Conservation (phyloP, 2,888 invertebrate genomes). For the Agonopterix subpropinquella region DNA sequence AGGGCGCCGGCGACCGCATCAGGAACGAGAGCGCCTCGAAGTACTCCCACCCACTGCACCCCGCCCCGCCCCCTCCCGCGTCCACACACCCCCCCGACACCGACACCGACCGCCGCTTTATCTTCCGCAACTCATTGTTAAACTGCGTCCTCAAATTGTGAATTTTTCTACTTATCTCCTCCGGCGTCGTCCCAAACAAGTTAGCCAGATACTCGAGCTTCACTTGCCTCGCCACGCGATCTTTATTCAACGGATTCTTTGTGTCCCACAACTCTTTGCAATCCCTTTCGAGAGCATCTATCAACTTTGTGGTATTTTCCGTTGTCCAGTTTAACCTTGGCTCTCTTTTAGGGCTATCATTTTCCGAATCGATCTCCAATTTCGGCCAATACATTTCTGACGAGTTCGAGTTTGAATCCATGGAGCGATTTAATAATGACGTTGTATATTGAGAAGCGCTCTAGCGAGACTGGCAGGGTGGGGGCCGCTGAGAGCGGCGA, state of each 20-base stretch:
- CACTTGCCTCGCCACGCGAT: constrained; percentile 36
- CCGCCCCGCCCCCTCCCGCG: constrained; percentile 17
- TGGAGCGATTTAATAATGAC: constrained; percentile 24
- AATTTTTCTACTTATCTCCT: constrained; percentile 58
- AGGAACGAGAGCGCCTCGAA: constrained; percentile 59
- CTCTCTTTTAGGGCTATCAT: constrained; percentile 29
- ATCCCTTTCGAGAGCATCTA: constrained; percentile 48
- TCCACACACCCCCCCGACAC: constrained; percentile 15
- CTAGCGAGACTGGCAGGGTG: constrained; percentile 64
- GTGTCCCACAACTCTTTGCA: constrained; percentile 59
- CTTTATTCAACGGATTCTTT: constrained; percentile 46
- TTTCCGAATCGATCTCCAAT: constrained; percentile 47
- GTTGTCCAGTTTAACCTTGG: constrained; percentile 42
- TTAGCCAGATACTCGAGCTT: constrained; percentile 52
- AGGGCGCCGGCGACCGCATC: constrained; percentile 29
- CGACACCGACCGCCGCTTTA: constrained; percentile 39
- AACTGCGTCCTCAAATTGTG: constrained; percentile 63
- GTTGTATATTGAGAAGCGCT: constrained; percentile 46
- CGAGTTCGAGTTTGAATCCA: constrained; percentile 57
- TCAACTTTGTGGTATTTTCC: constrained; percentile 52
- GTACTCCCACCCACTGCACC: constrained; percentile 59
- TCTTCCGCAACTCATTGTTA: constrained; percentile 60
- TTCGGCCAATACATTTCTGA: constrained; percentile 47
- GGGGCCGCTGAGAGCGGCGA: constrained; percentile 41
- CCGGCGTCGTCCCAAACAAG: constrained; percentile 47